Evolutionary conservation across 1,140 invertebrate species (phyloP).

Genomic region (Pantala flavescens): DNA sequence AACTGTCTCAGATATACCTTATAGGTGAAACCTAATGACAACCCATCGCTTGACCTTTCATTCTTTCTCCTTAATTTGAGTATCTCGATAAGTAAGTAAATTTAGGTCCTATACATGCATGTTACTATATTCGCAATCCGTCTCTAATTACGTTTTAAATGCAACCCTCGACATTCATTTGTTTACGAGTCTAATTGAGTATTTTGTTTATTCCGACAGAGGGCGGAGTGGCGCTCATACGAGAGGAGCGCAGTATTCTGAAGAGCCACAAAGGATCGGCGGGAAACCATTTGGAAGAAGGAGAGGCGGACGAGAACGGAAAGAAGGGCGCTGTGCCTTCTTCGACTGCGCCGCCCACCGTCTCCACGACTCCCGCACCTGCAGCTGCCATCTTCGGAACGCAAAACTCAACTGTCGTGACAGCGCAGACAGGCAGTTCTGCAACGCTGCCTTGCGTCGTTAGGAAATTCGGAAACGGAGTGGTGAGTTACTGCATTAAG

Average conservation of each 20-base stretch:
- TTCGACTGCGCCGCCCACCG: not conserved
- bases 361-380: not conserved
- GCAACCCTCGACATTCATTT: too few relatives aligned
- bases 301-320: not conserved
- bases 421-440: constrained; percentile 59
- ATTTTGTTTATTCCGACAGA: not conserved
- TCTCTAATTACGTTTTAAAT: too few relatives aligned
- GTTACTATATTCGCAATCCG: too few relatives aligned
- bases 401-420: constrained; percentile 37
- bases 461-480: constrained; percentile 53
- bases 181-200: too few relatives aligned
- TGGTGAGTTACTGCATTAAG: constrained; percentile 49
- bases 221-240: not conserved
- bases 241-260: not conserved
- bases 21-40: too few relatives aligned
- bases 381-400: constrained; percentile 1
- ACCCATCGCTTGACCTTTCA: too few relatives aligned
- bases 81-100: too few relatives aligned
- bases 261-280: not conserved
- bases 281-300: not conserved
- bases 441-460: constrained; percentile 59
- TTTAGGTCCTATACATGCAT: too few relatives aligned
- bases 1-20: too few relatives aligned
- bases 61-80: too few relatives aligned
- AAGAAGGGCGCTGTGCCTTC: not conserved